Evolutionary conservation across 92 coral and sea anemone genomes (phyloP).

Genomic region (Epizoanthus stellaris): DNA sequence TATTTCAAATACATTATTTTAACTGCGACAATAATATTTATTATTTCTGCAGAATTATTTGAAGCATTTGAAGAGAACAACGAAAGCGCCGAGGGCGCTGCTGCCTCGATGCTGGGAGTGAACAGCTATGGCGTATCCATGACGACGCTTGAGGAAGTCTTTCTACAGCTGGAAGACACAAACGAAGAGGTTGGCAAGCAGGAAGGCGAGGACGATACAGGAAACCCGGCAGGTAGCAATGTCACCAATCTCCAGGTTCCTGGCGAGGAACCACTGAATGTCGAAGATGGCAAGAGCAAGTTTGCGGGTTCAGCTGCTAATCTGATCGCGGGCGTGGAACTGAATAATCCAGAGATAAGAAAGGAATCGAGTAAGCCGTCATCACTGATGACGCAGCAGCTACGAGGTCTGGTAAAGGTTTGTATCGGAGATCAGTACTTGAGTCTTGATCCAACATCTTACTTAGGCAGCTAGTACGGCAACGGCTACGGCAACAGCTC

Average conservation of each 20-base stretch:
- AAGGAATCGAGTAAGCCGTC: constrained; percentile 46
- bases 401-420: constrained; percentile 78
- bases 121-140: constrained; percentile 93
- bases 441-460: neutral
- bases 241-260: constrained; percentile 33
- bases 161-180: constrained; percentile 88
- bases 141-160: constrained; percentile 96
- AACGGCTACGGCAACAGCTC: no score
- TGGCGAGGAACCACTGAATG: constrained; percentile 16
- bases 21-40: neutral
- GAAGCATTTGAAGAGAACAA: constrained; percentile 78
- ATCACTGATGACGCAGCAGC: constrained; percentile 62
- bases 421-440: neutral
- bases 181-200: constrained; percentile 49
- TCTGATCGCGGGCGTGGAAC: constrained; percentile 70
- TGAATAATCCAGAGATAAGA: constrained; percentile 51
- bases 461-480: no score
- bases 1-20: neutral
- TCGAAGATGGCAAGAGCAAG: constrained; percentile 44
- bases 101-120: constrained; percentile 79
- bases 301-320: constrained; percentile 29
- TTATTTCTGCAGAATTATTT: constrained; percentile 65
- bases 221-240: neutral
- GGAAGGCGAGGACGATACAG: neutral
- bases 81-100: constrained; percentile 60